These are phyloP conservation scores for Imbricaverruca yamaguchii DNA, from an alignment of 2,888 invertebrate genomes.

Conservation along the genomic window DNA sequence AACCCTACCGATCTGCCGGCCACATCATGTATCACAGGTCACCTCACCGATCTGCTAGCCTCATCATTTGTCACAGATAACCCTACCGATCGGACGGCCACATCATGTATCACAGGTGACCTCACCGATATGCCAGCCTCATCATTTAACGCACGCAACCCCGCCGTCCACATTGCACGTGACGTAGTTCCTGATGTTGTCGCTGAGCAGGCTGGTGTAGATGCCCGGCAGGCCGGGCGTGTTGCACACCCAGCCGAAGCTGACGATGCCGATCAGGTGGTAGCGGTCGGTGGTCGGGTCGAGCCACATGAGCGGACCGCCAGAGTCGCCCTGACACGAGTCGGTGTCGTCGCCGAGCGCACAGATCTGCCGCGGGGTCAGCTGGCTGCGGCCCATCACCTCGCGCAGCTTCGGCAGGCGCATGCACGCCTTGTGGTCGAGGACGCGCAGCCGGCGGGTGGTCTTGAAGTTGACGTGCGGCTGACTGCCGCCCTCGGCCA, in stretches of 20 bases:
- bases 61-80: too few species aligned
- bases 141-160: neutral
- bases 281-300: slow-evolving; percentile 8
- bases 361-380: neutral
- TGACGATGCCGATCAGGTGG: slow-evolving; percentile 24
- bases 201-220: slow-evolving; percentile 21
- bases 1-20: too few species aligned
- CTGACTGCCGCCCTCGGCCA: neutral
- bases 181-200: slow-evolving; percentile 21
- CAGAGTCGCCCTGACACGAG: slow-evolving; percentile 23
- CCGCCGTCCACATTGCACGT: neutral
- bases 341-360: neutral
- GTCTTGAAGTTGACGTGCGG: neutral
- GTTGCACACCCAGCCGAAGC: slow-evolving; percentile 22
- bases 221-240: slow-evolving; percentile 23
- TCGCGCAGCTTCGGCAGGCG: neutral
- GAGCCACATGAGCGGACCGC: slow-evolving; percentile 24
- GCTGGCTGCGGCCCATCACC: neutral
- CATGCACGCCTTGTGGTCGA: neutral
- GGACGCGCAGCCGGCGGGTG: neutral
- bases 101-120: too few species aligned
- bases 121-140: neutral
- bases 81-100: too few species aligned
- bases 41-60: too few species aligned
- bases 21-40: too few species aligned